Evolutionary conservation across 2,888 invertebrate species (phyloP).

Genomic region (Cyclophora albipunctata): DNA sequence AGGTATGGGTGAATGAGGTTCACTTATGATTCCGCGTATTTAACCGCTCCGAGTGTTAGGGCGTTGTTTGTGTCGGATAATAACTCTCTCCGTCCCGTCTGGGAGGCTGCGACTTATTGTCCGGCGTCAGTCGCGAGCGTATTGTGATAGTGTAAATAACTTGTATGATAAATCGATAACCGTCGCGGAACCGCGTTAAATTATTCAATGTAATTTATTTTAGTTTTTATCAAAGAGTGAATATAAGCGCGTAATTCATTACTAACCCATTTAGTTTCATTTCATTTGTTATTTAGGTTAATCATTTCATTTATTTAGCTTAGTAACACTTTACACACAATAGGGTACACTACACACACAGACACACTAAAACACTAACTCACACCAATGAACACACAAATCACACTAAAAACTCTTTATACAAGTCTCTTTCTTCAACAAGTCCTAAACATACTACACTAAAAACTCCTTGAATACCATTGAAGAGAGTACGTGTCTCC

Average conservation of each 20-base stretch:
- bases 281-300: conserved; percentile 23
- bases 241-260: conserved; percentile 58
- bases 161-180: conserved; percentile 12
- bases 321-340: too few relatives aligned
- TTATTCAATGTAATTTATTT: conserved; percentile 28
- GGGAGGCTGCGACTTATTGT: conserved; percentile 67
- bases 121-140: conserved; percentile 21
- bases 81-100: conserved; percentile 58
- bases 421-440: too few relatives aligned
- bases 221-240: conserved; percentile 47
- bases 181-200: conserved; percentile 4
- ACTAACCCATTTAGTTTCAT: conserved; percentile 31
- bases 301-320: neutral
- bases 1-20: conserved; percentile 45
- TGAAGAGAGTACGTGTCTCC: too few relatives aligned
- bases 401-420: too few relatives aligned
- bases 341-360: too few relatives aligned
- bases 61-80: conserved; percentile 39
- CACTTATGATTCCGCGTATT: conserved; percentile 37
- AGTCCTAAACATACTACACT: too few relatives aligned
- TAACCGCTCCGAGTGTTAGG: conserved; percentile 23
- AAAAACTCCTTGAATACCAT: too few relatives aligned
- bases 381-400: too few relatives aligned
- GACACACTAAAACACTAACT: too few relatives aligned
- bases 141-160: conserved; percentile 36